Base-by-base conservation (phyloP, 2,113 vertebrate genomes). In the Vulpes vulpes region DNA sequence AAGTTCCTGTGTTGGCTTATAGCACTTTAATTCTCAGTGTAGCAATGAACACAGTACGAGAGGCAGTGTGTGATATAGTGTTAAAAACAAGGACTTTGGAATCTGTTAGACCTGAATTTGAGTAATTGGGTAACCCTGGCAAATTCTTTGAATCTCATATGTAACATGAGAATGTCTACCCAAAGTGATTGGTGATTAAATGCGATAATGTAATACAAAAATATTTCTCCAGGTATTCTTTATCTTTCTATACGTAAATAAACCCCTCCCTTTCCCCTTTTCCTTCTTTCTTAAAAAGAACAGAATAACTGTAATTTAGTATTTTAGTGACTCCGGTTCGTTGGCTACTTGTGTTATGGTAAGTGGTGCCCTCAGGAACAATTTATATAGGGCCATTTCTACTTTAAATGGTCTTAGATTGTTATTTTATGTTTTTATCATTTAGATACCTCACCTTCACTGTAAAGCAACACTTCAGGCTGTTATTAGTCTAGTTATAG, bases 381-480 rank as follows among this genome's bases (percentile, higher is more conserved):
- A 64, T 94, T 96, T 78, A 64, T 9, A 76, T 43, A 57, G 27
- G 10, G 32, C 59, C 38, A 76, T 91, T 95, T 55, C 67, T 81
- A 71, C 23, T 81, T 60, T 85, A 91, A 96, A 89, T 60, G 49
- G 55, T 82, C 53, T 84, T 76, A 32, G 38, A 80, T 27, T 96
- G 38, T 80, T 91, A 69, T 53, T 95, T 95, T 88, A 60, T 60
- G 69, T 59, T 84, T 79, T 78, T 69, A 88, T 83, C 84, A 81
- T 95, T 96, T 93, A 78, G 38, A 71, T 71, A 43, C 65, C 91
- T 91, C 74, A 59, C 60, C 35, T 82, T 94, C 30, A 53, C 74
- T 76, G 15, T 93, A 76, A 90, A 92, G 8, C 81, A 59, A 64
- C 53, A 88, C 35, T 64, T 73, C 25, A 65, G 71, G 51, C 51